Percentiles rank a stretch among this genome's conserved stretches.
Evolutionary conservation across 1,140 invertebrate species (phyloP).

Genomic region (Wiebesia pumilae): DNA sequence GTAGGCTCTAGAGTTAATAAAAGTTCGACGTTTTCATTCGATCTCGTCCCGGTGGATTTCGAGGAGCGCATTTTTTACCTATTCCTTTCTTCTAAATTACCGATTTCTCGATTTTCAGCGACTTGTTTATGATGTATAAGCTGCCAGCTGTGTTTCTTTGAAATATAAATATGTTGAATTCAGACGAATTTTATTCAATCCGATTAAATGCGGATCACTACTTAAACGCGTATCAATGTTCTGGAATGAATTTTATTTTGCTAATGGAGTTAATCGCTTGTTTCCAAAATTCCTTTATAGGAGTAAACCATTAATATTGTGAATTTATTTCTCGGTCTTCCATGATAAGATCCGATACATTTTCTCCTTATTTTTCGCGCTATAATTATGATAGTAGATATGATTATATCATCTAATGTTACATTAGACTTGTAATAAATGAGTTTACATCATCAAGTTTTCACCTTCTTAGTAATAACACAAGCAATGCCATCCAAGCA

Average conservation of each 20-base stretch:
- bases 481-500: too few relatives aligned
- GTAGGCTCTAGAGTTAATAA: slow-evolving; percentile 25
- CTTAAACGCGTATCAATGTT: background rate
- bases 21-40: slow-evolving; percentile 31
- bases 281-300: background rate
- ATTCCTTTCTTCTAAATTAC: slow-evolving; percentile 12
- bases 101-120: slow-evolving; percentile 10
- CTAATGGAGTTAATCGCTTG: background rate
- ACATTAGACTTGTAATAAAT: too few relatives aligned
- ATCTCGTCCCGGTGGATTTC: background rate
- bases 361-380: background rate
- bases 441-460: too few relatives aligned
- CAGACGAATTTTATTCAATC: background rate
- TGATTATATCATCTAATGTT: background rate
- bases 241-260: background rate
- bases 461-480: too few relatives aligned
- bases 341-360: background rate
- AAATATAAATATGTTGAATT: background rate
- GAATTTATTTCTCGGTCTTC: background rate
- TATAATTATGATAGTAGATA: background rate
- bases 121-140: slow-evolving; percentile 15
- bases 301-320: background rate
- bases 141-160: background rate
- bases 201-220: background rate
- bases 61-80: background rate